These are phyloP conservation scores for Vireo griseus DNA, from an alignment of 2,797 vertebrate genomes.

Conservation along the genomic window DNA sequence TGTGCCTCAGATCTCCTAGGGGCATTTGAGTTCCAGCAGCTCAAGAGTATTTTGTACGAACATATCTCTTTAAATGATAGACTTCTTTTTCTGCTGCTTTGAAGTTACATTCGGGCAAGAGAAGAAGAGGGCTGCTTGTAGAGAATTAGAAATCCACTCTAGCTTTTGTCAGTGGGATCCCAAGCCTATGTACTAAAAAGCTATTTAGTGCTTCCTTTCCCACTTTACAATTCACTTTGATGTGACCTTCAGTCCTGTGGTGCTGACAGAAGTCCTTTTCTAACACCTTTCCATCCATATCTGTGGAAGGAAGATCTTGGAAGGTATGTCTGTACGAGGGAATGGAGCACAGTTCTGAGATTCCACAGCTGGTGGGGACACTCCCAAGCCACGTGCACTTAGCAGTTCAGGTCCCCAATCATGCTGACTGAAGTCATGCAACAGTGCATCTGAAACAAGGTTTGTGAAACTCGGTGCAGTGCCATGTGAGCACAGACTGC, in stretches of 20 bases:
- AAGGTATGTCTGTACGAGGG: not conserved
- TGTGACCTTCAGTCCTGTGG: not conserved
- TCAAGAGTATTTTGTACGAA: not conserved
- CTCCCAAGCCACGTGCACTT: not conserved
- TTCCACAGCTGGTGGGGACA: not conserved
- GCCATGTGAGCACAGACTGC: not conserved
- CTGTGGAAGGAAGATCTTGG: not conserved
- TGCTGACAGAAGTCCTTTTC: not conserved
- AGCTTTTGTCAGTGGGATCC: not conserved
- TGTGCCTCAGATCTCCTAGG: not conserved
- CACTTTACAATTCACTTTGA: not conserved
- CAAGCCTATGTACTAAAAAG: not conserved
- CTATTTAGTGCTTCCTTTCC: not conserved
- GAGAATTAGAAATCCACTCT: not conserved
- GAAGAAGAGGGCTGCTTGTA: not conserved
- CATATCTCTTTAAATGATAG: not conserved
- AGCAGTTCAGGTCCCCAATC: not conserved
- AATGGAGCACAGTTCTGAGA: not conserved
- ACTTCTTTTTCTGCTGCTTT: not conserved
- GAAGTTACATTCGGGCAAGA: not conserved
- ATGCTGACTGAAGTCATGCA: accelerated
- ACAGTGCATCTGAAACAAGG: not conserved
- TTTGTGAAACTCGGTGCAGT: not conserved
- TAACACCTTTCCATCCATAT: not conserved
- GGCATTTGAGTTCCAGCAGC: not conserved